Conservation (phyloP, 2,797 vertebrate genomes). For the Melopsittacus undulatus region DNA sequence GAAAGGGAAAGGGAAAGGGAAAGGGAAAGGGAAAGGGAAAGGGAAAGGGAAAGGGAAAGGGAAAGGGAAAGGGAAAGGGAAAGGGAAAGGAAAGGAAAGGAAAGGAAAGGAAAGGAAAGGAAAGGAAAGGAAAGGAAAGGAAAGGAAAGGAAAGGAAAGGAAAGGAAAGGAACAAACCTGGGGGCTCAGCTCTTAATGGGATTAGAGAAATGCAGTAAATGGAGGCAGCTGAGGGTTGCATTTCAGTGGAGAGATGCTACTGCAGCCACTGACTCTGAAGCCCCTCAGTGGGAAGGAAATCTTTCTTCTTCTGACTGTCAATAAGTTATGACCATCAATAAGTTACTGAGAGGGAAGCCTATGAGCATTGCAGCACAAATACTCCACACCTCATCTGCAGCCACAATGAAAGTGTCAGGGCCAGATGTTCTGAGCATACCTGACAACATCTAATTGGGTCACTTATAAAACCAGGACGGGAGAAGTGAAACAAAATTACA, state of each 20-base stretch:
- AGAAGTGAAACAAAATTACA: not conserved
- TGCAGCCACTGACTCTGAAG: not conserved
- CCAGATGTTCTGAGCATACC: not conserved
- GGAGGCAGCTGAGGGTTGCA: not conserved
- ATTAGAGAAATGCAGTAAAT: not conserved
- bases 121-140: too few species aligned
- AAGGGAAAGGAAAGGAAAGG: not conserved
- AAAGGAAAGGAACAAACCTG: conserved; percentile 6
- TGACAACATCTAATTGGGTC: not conserved
- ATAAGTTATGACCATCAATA: rapidly evolving
- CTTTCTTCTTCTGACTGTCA: not conserved
- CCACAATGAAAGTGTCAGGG: not conserved
- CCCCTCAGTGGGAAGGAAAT: not conserved
- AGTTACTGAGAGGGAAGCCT: not conserved
- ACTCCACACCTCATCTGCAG: not conserved
- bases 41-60: conserved; percentile 9
- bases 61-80: conserved; percentile 42
- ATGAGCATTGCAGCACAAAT: not conserved
- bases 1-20: conserved; percentile 34
- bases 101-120: too few species aligned
- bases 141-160: conserved; percentile 41
- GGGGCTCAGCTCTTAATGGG: not conserved
- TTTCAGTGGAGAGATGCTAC: not conserved
- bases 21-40: conserved; percentile 39
- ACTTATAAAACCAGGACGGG: not conserved